Evolutionary conservation across 2,113 vertebrate genomes (phyloP), one percentile per base, ranked within the genome.

Genomic region (Platysternon megacephalum): DNA sequence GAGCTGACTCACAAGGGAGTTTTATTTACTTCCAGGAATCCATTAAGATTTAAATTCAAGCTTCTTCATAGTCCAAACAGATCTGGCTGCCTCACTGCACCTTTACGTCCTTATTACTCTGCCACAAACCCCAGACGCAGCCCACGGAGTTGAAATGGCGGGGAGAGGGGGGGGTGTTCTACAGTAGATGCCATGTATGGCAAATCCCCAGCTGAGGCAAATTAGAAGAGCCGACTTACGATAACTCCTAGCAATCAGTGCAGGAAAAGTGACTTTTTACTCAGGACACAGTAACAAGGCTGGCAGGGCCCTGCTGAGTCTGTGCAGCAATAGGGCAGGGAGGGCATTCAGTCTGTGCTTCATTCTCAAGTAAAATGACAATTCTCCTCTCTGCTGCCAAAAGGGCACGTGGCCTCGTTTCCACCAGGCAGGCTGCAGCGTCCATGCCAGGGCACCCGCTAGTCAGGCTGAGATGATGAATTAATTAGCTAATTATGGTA

Each of bases 151-250:
- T 35, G 32, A 13, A 35, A 65, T 21, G 17, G 17, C 8, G 32
- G 16, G 8, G n/a, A n/a, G n/a, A n/a, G n/a, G 4, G 17, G 8
- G 3, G 12, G 4, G 26, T 1, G 35, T 8, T n/a, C 17, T 35
- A 35, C 8, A 1, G 9, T 35, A n/a, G 16, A 68, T 29, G 61
- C 17, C 61, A 8, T n/a, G 35, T 35, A 68, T 19, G 65, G 4
- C 35, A 9, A 21, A n/a, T n/a, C n/a, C 35, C 65, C 65, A 72
- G 35, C 65, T 5, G 65, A 72, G n/a, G 65, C 8, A 11, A 21
- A 39, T 72, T 11, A 21, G 32, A 72, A 72, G n/a, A 39, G 65
- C 65, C 5, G 32, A 17, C n/a, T n/a, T 39, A 19, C 5, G 8
- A n/a, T 10, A n/a, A 39, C 17, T 5, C 65, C n/a, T 39, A 21